These are phyloP conservation scores for Serilophus lunatus DNA, from an alignment of 2,113 vertebrate species.

Conservation along the genomic window DNA sequence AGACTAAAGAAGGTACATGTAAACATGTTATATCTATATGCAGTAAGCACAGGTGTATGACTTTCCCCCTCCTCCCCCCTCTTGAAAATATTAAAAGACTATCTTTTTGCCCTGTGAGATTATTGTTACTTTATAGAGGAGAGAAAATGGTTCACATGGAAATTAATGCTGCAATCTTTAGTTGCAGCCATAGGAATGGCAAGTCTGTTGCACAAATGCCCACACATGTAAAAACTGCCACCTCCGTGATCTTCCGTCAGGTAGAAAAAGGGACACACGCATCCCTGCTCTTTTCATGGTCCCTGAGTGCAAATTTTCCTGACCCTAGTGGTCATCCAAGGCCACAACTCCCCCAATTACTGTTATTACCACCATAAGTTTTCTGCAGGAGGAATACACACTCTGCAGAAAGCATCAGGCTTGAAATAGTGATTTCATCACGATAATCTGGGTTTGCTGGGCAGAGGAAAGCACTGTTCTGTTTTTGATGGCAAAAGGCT, in stretches of 20 bases:
- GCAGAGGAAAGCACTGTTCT: background rate
- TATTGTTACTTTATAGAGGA: background rate
- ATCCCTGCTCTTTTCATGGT: background rate
- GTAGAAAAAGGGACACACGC: background rate
- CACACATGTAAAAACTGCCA: background rate
- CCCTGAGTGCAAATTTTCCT: background rate
- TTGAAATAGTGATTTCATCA: conserved; percentile 24
- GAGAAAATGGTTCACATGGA: background rate
- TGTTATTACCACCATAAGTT: background rate
- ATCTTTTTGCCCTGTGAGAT: background rate
- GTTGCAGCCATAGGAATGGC: background rate
- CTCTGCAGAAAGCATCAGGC: background rate
- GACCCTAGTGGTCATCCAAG: background rate
- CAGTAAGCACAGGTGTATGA: background rate
- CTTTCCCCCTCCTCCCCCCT: accelerated
- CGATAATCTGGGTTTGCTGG: background rate
- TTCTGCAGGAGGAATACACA: background rate
- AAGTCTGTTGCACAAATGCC: background rate
- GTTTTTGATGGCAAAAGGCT: background rate
- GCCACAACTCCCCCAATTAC: background rate
- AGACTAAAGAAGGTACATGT: background rate
- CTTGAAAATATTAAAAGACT: background rate
- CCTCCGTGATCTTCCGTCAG: background rate
- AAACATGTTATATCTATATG: background rate
- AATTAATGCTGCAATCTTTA: background rate